Conservation (phyloP, 2,113 vertebrate species). For the Urocynchramus pylzowi region DNA sequence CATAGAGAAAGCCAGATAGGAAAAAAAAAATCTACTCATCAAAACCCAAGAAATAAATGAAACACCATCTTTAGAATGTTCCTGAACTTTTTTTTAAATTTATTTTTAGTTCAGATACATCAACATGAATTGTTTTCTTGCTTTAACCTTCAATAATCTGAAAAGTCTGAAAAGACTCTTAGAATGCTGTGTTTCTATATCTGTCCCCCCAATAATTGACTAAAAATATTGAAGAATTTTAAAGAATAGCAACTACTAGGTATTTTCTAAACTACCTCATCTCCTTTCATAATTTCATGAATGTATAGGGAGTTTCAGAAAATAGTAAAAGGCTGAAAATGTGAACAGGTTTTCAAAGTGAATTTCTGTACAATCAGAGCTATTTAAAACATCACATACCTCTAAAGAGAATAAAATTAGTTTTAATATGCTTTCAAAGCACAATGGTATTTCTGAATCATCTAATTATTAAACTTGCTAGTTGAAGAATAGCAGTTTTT, state of each 20-base stretch:
- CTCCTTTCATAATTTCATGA: neutral
- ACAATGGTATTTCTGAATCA: neutral
- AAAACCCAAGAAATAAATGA: neutral
- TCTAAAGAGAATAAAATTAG: neutral
- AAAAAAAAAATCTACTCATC: neutral
- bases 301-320: neutral
- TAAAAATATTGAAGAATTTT: neutral
- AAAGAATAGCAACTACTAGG: neutral
- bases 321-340: neutral
- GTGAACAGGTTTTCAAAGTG: neutral
- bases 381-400: neutral
- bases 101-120: neutral
- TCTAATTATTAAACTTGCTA: neutral
- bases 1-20: neutral
- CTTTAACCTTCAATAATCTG: neutral
- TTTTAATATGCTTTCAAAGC: neutral
- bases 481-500: neutral
- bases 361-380: neutral
- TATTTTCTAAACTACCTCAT: neutral
- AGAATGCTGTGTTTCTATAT: neutral
- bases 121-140: neutral
- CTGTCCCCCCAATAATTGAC: accelerated
- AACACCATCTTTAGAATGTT: neutral
- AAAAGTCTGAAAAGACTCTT: neutral
- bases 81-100: neutral